Conservation (phyloP, 1,140 invertebrate genomes). For the Drosophila littoralis region DNA sequence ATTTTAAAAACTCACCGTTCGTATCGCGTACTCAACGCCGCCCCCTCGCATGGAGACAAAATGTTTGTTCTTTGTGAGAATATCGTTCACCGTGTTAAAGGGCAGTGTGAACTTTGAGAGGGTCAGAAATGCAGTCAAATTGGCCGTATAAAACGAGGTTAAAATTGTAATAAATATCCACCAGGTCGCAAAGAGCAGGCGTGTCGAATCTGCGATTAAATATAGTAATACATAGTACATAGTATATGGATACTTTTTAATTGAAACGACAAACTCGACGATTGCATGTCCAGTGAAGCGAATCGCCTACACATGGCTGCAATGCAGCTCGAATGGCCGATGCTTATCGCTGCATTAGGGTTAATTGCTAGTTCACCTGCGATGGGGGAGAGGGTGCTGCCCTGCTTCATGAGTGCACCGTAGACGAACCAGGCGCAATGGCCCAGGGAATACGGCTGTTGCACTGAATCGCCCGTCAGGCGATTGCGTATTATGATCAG, state of each 20-base stretch:
- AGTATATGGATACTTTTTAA: constrained; percentile 33
- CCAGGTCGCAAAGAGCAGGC: constrained; percentile 94
- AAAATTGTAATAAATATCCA: constrained; percentile 95
- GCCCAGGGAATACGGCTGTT: constrained; percentile 87
- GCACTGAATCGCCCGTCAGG: constrained; percentile 85
- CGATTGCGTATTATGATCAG: constrained; percentile 88
- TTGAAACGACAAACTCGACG: constrained; percentile 63
- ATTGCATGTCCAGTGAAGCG: constrained; percentile 47
- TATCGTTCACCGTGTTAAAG: constrained; percentile 89
- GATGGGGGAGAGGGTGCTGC: constrained; percentile 90
- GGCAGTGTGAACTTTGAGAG: constrained; percentile 92
- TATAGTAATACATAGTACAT: constrained; percentile 11
- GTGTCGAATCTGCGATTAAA: constrained; percentile 89
- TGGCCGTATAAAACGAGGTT: constrained; percentile 96
- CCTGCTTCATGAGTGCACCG: constrained; percentile 94
- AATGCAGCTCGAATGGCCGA: constrained; percentile 46
- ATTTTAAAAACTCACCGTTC: constrained; percentile 85
- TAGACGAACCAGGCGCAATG: constrained; percentile 94
- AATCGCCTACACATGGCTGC: not conserved
- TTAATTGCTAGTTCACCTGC: constrained; percentile 87
- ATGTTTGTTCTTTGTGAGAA: constrained; percentile 87
- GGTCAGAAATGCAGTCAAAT: constrained; percentile 94
- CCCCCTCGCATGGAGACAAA: constrained; percentile 89
- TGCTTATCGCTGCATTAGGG: constrained; percentile 58
- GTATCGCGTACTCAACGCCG: constrained; percentile 88